Evolutionary conservation across 2,888 invertebrate species (phyloP), one percentile per base, ranked within the genome.

Genomic region (Anthrax anthrax): DNA sequence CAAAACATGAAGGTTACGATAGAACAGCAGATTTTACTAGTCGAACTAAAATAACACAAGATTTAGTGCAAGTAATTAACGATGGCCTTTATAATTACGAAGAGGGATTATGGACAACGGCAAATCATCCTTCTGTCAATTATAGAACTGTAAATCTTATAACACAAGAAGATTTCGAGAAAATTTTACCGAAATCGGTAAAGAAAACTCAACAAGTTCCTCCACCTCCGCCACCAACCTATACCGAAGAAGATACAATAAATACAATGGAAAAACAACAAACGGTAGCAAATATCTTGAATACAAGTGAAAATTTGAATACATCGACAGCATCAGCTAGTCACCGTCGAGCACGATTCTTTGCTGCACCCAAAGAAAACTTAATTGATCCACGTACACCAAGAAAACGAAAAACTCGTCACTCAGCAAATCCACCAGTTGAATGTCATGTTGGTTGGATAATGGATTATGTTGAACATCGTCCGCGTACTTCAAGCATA

Each of bases 391-490:
- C 77, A 13, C 70, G 76, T 51, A 81, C 81, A 3, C 82, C 82
- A 1, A 74, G 87, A 19, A 91, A 92, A 65, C 79, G 88, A 57
- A 92, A 92, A 72, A 89, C 90, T 3, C 75, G 88, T n/a, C 89
- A 94, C 69, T 88, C 84, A 57, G 82, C 78, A 55, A 92, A 96
- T 73, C 95, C 95, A 40, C 94, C 94, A 0, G 80, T 87, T 50
- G 95, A 95, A 66, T 84, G 89, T 60, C 92, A 95, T 62, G 88
- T 97, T 37, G 97, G 97, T 17, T 98, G 97, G 97, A 84, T 98
- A 56, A 87, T 97, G 80, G 97, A 90, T 67, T 78, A 81, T 6
- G 81, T 83, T 61, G 88, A 88, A 59, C 89, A 90, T 64, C 71
- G 85, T 13, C 78, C 80, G 8, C 71, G 89, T 47, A 86, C 86